These are phyloP conservation scores for Phyllopteryx taeniolatus DNA, from an alignment of 2,113 vertebrate species.

Conservation along the genomic window DNA sequence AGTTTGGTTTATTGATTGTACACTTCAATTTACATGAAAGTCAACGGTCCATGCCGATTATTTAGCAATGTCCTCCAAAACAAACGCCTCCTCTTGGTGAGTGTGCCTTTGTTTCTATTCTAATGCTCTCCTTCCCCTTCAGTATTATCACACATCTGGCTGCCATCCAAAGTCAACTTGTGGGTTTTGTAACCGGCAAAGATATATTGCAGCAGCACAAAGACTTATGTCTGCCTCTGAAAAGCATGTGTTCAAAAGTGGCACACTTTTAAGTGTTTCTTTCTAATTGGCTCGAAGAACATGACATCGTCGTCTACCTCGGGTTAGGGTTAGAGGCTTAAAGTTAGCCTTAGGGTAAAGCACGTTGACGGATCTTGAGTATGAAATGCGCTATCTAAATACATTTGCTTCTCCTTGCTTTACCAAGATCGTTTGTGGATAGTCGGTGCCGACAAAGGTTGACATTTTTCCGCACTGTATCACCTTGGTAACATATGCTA, in stretches of 20 bases:
- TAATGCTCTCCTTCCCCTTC: not conserved
- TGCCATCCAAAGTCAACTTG: not conserved
- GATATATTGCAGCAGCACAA: not conserved
- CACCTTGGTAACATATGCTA: not conserved
- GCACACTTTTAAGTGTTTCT: not conserved
- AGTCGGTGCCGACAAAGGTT: not conserved
- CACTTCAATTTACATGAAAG: not conserved
- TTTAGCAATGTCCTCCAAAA: not conserved
- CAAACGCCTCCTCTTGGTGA: not conserved
- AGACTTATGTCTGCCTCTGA: not conserved
- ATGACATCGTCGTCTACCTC: not conserved
- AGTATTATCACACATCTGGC: constrained; percentile 6
- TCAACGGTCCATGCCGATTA: not conserved
- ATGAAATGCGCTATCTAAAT: too few species aligned
- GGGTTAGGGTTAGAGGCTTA: too few species aligned
- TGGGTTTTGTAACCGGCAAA: constrained; percentile 1
- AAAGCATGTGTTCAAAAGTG: not conserved
- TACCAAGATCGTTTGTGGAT: not conserved
- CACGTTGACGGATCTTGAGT: too few species aligned
- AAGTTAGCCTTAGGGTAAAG: too few species aligned
- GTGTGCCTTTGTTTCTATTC: constrained; percentile 3
- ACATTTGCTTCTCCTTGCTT: too few species aligned
- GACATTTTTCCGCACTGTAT: not conserved
- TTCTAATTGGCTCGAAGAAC: not conserved
- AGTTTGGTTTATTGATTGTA: not conserved